Evolutionary conservation across 2,113 vertebrate species (phyloP).

Genomic region (Columba livia): DNA sequence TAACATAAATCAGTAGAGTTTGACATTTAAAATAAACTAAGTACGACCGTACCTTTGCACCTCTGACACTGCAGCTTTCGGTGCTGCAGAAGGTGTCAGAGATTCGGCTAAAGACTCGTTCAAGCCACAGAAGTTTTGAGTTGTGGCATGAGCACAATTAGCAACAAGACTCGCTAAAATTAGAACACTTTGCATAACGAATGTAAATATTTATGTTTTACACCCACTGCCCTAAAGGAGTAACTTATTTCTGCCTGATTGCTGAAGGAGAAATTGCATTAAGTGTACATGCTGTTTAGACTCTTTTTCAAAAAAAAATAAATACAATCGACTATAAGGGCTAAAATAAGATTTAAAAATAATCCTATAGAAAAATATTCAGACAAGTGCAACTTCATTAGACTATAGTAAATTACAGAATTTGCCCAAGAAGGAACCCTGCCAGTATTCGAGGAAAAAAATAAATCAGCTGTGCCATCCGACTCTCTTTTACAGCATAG

Average conservation of each 20-base stretch:
- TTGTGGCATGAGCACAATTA: background rate
- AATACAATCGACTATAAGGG: fast-evolving
- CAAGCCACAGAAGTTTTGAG: background rate
- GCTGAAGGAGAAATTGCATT: fast-evolving
- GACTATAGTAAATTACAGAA: background rate
- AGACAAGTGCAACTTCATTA: background rate
- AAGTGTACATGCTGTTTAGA: fast-evolving
- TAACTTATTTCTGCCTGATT: background rate
- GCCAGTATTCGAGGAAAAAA: background rate
- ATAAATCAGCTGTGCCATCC: fast-evolving
- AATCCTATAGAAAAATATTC: background rate
- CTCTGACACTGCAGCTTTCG: background rate
- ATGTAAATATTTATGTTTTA: background rate
- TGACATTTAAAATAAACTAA: background rate
- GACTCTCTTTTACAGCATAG: background rate
- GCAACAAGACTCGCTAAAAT: background rate
- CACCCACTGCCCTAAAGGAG: background rate
- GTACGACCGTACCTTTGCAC: fast-evolving
- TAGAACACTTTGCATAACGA: background rate
- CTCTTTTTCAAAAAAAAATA: too few species aligned
- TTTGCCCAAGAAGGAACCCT: background rate
- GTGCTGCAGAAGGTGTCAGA: background rate
- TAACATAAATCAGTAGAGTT: background rate
- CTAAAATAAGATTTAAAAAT: background rate
- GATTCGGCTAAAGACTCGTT: background rate